Conservation (phyloP, 2,113 vertebrate genomes). For the Thunnus maccoyii region DNA sequence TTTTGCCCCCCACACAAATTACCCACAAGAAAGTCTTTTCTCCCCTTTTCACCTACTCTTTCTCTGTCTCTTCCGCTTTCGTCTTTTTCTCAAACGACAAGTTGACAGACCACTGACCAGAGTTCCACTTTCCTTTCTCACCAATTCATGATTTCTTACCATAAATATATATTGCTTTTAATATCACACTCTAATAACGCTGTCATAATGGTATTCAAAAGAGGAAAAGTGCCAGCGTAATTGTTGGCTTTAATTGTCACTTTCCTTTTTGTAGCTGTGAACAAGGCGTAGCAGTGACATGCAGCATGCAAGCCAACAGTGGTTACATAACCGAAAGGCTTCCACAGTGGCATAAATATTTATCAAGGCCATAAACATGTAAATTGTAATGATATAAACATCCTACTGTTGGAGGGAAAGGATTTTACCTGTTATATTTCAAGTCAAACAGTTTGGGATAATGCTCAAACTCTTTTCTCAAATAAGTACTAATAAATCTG, state of each 20-base stretch:
- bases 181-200: not conserved
- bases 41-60: constrained; percentile 34
- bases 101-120: not conserved
- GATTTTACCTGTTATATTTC: not conserved
- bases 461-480: not conserved
- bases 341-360: constrained; percentile 37
- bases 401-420: not conserved
- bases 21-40: constrained; percentile 41
- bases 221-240: not conserved
- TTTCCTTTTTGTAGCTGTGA: constrained; percentile 4
- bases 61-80: not conserved
- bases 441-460: not conserved
- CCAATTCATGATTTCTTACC: not conserved
- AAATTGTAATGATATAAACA: constrained; percentile 27
- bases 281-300: constrained; percentile 4
- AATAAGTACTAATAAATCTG: not conserved
- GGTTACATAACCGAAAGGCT: constrained; percentile 26
- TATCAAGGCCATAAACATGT: constrained; percentile 28
- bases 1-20: constrained; percentile 41
- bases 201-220: not conserved
- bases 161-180: not conserved
- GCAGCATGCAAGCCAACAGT: not conserved
- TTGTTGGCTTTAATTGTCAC: not conserved
- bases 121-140: not conserved
- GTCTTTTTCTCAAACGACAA: constrained; percentile 3